phyloP scores from a whole-genome alignment of 2,113 vertebrate genomes.

The Bufo bufo region DNA sequence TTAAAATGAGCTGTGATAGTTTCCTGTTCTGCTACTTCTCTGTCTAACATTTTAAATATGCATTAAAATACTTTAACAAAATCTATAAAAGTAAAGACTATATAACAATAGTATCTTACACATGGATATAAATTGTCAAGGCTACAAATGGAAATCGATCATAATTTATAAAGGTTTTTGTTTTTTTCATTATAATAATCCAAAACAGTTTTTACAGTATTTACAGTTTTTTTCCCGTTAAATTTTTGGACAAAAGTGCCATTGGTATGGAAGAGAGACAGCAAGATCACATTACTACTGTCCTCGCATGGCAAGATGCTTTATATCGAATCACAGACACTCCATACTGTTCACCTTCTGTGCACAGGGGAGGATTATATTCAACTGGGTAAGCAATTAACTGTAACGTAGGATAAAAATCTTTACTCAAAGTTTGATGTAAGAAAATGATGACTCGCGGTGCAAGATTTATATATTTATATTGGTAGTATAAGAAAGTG shows the following conservation, averaged over 20 bases:
- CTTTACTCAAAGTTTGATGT: conserved; percentile 76
- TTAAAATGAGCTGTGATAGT: not conserved
- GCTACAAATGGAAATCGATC: not conserved
- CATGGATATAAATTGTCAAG: not conserved
- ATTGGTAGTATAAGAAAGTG: not conserved
- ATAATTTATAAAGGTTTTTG: not conserved
- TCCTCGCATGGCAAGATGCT: conserved; percentile 43
- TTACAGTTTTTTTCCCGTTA: not conserved
- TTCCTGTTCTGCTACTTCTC: not conserved
- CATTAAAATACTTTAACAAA: not conserved
- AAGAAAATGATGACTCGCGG: conserved; percentile 61
- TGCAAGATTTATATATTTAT: conserved; percentile 33
- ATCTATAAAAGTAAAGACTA: not conserved
- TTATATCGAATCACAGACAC: conserved; percentile 66
- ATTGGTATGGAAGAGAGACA: not conserved
- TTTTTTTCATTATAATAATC: not conserved
- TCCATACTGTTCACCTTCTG: conserved; percentile 70
- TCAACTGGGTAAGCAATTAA: conserved; percentile 85
- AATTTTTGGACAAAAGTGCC: not conserved
- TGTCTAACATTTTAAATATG: not conserved
- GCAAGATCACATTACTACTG: conserved; percentile 62
- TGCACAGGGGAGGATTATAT: conserved; percentile 82
- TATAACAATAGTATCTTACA: not conserved
- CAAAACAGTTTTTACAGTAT: not conserved
- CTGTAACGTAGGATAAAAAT: conserved; percentile 85